Evolutionary conservation across 37 sponge, comb jelly and placozoan species (phyloP).

Genomic region (Haliclona indistincta): DNA sequence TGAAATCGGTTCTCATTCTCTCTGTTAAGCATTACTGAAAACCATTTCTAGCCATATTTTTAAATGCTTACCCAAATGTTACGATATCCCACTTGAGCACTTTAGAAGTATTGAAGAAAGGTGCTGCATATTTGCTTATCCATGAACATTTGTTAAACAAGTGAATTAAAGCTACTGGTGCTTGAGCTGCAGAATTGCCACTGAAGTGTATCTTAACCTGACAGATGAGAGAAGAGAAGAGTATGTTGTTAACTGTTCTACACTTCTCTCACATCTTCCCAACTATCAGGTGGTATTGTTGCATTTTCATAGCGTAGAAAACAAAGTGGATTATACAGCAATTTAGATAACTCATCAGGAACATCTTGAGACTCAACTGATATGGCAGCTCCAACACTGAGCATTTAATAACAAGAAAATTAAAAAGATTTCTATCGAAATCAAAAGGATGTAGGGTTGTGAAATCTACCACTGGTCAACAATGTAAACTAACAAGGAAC

Average conservation of each 20-base stretch:
- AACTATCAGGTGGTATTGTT: constrained; percentile 29
- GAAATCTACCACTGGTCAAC: too few relatives aligned
- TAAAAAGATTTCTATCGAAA: too few relatives aligned
- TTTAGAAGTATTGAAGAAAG: constrained; percentile 19
- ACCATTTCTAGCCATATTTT: too few relatives aligned
- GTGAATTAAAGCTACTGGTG: constrained; percentile 23
- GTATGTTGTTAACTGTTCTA: neutral
- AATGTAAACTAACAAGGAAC: too few relatives aligned
- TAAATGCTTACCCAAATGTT: constrained; percentile 5
- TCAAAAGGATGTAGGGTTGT: too few relatives aligned
- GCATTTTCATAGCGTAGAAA: constrained; percentile 32
- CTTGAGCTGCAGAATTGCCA: constrained; percentile 34
- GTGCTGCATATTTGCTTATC: neutral
- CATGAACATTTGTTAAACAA: constrained; percentile 33
- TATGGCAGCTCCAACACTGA: constrained; percentile 69
- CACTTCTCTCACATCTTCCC: constrained; percentile 26
- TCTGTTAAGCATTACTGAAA: too few relatives aligned
- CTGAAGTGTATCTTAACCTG: constrained; percentile 38
- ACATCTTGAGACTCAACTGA: constrained; percentile 11
- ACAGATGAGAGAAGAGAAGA: neutral
- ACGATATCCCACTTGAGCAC: constrained; percentile 41
- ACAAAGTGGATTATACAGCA: constrained; percentile 65
- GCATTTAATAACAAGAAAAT: neutral
- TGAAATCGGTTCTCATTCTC: too few relatives aligned
- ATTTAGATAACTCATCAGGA: constrained; percentile 5